phyloP scores from a whole-genome alignment of 2,888 invertebrate genomes.

The Ophion obscuratus region DNA sequence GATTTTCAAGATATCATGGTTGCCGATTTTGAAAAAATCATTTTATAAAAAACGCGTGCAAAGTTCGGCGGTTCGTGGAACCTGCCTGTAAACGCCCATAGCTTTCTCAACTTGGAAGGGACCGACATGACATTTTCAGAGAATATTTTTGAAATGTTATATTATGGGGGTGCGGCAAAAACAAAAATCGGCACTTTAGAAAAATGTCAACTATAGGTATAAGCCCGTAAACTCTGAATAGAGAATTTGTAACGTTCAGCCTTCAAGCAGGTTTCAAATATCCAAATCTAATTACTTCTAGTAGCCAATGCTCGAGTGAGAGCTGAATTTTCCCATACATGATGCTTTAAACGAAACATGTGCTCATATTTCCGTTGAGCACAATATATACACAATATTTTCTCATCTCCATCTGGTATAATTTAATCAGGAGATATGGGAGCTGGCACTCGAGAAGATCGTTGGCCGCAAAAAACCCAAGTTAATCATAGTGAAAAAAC shows the following conservation, averaged over 20 bases:
- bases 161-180: too few relatives aligned
- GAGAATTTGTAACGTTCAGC: not conserved
- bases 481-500: conserved; percentile 39
- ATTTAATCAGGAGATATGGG: conserved; percentile 28
- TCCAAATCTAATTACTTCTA: not conserved
- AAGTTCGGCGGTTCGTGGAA: too few relatives aligned
- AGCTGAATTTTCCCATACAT: not conserved
- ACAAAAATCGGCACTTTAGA: too few relatives aligned
- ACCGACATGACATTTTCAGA: too few relatives aligned
- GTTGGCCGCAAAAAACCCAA: conserved; percentile 13
- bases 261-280: not conserved
- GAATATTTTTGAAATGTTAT: too few relatives aligned
- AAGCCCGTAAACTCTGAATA: not conserved
- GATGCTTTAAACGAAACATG: not conserved
- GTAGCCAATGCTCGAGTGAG: not conserved
- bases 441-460: not conserved
- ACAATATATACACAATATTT: not conserved
- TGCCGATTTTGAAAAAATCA: too few relatives aligned
- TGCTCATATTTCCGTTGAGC: not conserved
- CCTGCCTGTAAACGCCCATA: too few relatives aligned
- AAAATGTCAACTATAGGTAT: too few relatives aligned
- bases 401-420: not conserved
- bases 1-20: too few relatives aligned
- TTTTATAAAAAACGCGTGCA: too few relatives aligned
- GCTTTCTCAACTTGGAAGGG: too few relatives aligned